Percentiles rank a stretch among this genome's conserved stretches.
Evolutionary conservation across 2,113 vertebrate species (phyloP).

Genomic region (Heterochromis multidens): DNA sequence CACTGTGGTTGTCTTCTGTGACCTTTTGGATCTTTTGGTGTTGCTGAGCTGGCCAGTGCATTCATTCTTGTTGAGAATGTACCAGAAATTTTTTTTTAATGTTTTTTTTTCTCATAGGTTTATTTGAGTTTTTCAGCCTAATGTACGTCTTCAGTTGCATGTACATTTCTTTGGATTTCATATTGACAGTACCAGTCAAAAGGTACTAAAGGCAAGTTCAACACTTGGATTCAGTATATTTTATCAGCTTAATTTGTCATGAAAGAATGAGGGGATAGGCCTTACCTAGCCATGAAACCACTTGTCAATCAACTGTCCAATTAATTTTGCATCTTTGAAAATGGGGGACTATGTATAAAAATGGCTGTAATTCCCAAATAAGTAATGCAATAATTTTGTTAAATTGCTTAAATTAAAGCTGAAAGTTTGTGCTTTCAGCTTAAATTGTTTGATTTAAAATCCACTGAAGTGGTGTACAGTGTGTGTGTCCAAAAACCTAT

Average conservation of each 20-base stretch:
- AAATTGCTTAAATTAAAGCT: neutral
- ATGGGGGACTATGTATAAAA: neutral
- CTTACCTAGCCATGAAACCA: neutral
- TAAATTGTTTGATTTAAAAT: neutral
- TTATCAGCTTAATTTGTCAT: neutral
- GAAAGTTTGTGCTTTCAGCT: neutral
- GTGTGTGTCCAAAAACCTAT: neutral
- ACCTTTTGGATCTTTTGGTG: neutral
- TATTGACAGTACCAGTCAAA: neutral
- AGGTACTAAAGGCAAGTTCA: neutral
- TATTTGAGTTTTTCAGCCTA: neutral
- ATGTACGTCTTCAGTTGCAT: neutral
- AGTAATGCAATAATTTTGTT: neutral
- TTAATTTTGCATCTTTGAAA: neutral
- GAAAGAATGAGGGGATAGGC: neutral
- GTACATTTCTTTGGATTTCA: no score
- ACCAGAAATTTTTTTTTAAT: neutral
- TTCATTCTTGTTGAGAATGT: neutral
- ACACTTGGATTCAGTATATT: neutral
- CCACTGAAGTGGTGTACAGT: neutral
- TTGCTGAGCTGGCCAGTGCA: neutral
- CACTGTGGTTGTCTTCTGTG: neutral
- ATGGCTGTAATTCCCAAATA: neutral
- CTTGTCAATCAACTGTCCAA: neutral
- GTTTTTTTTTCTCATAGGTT: neutral